A percentile compares a stretch with the other conserved stretches of the same genome.
phyloP scores from a whole-genome alignment of 2,888 invertebrate genomes.

The Eumerus sabulonum region DNA sequence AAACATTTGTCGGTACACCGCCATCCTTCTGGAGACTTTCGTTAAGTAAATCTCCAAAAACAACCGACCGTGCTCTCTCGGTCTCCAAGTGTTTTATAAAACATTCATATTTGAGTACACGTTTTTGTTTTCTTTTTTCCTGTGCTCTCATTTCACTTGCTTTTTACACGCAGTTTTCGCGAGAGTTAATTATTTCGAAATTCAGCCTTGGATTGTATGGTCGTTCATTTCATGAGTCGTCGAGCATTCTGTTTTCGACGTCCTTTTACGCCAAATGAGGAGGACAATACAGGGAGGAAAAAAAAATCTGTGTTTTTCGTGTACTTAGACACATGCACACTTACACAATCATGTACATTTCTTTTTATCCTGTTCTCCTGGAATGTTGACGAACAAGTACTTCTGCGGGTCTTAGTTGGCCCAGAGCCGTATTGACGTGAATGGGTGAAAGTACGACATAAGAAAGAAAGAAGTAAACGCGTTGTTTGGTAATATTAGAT shows the following conservation, averaged over 20 bases:
- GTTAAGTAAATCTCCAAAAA: conserved; percentile 55
- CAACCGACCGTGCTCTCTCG: conserved; percentile 4
- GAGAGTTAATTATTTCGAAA: conserved; percentile 66
- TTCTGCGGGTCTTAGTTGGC: conserved; percentile 13
- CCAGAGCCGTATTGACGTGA: not conserved
- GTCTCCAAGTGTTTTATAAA: conserved; percentile 3
- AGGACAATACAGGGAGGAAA: conserved; percentile 41
- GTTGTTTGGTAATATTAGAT: conserved; percentile 25
- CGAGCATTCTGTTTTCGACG: conserved; percentile 52
- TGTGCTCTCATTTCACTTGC: conserved; percentile 26
- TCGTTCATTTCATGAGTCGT: conserved; percentile 58
- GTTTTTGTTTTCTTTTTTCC: conserved; percentile 8
- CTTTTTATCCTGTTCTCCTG: conserved; percentile 35
- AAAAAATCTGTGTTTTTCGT: too few species aligned
- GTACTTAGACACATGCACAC: too few species aligned
- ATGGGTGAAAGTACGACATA: not conserved
- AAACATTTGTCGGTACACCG: conserved; percentile 6
- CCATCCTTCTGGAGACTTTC: conserved; percentile 53
- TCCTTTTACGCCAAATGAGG: conserved; percentile 43
- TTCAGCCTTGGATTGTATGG: conserved; percentile 53
- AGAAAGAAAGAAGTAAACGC: conserved; percentile 38
- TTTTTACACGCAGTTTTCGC: conserved; percentile 59
- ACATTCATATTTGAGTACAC: too few species aligned
- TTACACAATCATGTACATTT: conserved; percentile 22
- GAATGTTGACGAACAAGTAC: conserved; percentile 31